These are phyloP conservation scores for Drosophila pallidifrons DNA, from an alignment of 1,140 invertebrate genomes.

Conservation along the genomic window DNA sequence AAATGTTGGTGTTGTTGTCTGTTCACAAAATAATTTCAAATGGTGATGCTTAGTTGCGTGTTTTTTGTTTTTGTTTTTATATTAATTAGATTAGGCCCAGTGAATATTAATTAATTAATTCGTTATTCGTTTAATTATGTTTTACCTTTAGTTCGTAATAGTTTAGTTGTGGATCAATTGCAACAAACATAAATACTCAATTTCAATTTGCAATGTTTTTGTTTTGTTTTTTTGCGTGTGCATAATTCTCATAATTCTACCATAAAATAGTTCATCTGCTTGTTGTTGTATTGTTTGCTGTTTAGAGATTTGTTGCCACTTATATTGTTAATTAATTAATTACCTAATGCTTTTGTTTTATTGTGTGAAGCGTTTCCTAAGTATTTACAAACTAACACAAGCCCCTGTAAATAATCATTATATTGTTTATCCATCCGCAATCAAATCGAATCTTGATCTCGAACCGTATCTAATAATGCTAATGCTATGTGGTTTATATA, in stretches of 20 bases:
- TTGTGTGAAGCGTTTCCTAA: conserved; percentile 26
- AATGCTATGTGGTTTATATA: conserved; percentile 5
- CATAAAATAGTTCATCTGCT: conserved; percentile 72
- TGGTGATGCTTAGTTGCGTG: conserved; percentile 62
- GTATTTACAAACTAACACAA: conserved; percentile 79
- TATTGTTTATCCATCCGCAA: conserved; percentile 48
- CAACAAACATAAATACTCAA: conserved; percentile 76
- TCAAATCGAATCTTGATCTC: conserved; percentile 1
- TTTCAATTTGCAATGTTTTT: conserved; percentile 31
- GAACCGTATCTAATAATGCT: conserved; percentile 8
- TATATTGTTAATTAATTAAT: conserved; percentile 31
- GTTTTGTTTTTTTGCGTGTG: conserved; percentile 32
- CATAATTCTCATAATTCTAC: conserved; percentile 62
- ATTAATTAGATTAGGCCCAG: conserved; percentile 23
- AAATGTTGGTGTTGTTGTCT: conserved; percentile 45
- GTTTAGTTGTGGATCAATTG: conserved; percentile 56
- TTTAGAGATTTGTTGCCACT: conserved; percentile 47
- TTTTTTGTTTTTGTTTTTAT: neutral
- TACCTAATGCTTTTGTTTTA: conserved; percentile 36
- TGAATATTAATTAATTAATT: conserved; percentile 27
- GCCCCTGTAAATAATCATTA: conserved; percentile 79
- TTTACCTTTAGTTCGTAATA: conserved; percentile 42
- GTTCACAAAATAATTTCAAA: conserved; percentile 67
- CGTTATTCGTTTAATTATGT: conserved; percentile 27
- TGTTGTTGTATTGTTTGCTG: conserved; percentile 30